Conservation (phyloP, 2,888 invertebrate species). For the Trisateles emortualis region DNA sequence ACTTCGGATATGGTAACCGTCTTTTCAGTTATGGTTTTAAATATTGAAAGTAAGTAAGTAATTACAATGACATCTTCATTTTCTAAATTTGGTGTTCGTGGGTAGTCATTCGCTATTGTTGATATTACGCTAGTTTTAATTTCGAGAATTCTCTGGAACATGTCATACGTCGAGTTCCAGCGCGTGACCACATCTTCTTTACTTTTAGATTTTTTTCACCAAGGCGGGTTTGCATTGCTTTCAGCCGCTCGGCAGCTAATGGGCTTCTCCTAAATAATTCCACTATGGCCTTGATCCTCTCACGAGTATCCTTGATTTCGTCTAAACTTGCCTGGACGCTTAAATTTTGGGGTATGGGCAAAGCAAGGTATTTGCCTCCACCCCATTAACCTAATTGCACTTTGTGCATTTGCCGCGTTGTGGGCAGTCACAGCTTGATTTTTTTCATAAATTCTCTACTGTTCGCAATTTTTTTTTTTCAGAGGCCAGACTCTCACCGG, state of each 20-base stretch:
- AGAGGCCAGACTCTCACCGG: too few relatives aligned
- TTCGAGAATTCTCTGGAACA: constrained; percentile 7
- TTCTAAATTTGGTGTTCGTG: too few relatives aligned
- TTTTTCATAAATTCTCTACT: too few relatives aligned
- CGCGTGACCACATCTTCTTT: constrained; percentile 11
- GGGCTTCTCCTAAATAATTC: constrained; percentile 3
- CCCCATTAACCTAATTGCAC: not conserved
- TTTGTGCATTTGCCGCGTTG: not conserved
- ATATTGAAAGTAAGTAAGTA: too few relatives aligned
- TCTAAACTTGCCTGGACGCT: constrained; percentile 3
- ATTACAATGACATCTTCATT: too few relatives aligned
- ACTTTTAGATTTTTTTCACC: constrained; percentile 1
- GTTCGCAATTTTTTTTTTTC: too few relatives aligned
- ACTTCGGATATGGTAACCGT: too few relatives aligned
- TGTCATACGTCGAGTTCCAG: constrained; percentile 11
- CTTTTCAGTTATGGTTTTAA: too few relatives aligned
- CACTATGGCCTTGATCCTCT: constrained; percentile 1
- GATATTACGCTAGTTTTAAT: constrained; percentile 16
- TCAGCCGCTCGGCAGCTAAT: constrained; percentile 1
- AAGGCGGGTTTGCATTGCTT: constrained; percentile 2
- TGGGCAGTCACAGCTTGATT: not conserved
- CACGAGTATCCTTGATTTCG: not conserved
- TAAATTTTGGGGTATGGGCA: constrained; percentile 3
- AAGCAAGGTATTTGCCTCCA: constrained; percentile 6
- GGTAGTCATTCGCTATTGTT: constrained; percentile 19